Evolutionary conservation across 2,113 vertebrate species (phyloP), one percentile per base, ranked within the genome.

Genomic region (Hydrochoerus hydrochaeris): DNA sequence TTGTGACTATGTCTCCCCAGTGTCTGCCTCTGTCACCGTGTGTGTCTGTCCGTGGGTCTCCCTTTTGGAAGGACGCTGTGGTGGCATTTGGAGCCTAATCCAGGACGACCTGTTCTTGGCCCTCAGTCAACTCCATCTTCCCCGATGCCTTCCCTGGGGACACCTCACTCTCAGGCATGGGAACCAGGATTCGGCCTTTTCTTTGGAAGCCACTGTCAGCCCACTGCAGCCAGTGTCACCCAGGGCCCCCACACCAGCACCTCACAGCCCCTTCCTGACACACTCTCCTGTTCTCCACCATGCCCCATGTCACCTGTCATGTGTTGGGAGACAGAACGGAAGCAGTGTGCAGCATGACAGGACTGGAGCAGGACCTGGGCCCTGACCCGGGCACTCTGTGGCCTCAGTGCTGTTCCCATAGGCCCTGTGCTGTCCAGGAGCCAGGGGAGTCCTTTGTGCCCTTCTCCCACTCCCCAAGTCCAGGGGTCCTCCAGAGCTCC

Each of bases 311-410:
- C 77, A 5, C 19, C 19, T 2, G 38, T 12, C 9, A 30, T 10
- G n/a, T 0, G 0, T 49, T 12, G 78, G 62, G 57, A 22, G 35
- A 20, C 4, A 1, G 49, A 3, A 3, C 0, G 8, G 71, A 44
- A 14, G 8, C 38, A 32, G 46, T 10, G 0, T 0, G 8, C 0
- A 0, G 4, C 62, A 49, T 28, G 16, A 2, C 0, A 0, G 38
- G 62, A 14, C 20, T 2, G 44, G 30, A 17, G 2, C 0, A 24
- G 22, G 38, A 2, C 2, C 57, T 17, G 2, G 28, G 4, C 7
- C 22, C 81, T 44, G 11, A 0, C 3, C 1, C 0, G 0, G 44
- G 75, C 14, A 0, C 17, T 13, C 0, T 0, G 5, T 1, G 1
- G 65, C 3, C 32, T 4, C 0, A 4, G 32, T 22, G 14, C 11